These are phyloP conservation scores for Heliconius hewitsoni DNA, from an alignment of 1,140 invertebrate species.

Conservation along the genomic window DNA sequence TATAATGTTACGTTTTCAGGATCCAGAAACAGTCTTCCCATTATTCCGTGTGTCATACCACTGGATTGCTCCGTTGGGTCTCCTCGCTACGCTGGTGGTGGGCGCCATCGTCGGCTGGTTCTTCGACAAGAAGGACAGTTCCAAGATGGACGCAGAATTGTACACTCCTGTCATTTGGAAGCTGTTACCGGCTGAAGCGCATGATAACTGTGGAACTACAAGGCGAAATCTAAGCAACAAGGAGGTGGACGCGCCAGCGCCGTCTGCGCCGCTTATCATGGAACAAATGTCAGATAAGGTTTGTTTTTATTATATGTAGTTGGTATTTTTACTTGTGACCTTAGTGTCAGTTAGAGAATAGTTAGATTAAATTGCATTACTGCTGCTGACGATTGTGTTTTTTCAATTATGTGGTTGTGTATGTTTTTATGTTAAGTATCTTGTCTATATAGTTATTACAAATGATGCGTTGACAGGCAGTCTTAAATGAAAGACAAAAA, in stretches of 20 bases:
- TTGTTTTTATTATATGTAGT: neutral
- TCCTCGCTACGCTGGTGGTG: conserved; percentile 62
- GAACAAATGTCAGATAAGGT: conserved; percentile 29
- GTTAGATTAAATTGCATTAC: too few relatives aligned
- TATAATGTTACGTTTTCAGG: conserved; percentile 39
- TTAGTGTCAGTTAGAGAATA: too few relatives aligned
- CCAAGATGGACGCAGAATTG: conserved; percentile 73
- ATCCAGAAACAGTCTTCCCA: conserved; percentile 83
- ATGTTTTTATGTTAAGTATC: too few relatives aligned
- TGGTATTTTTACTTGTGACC: too few relatives aligned
- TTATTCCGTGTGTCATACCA: conserved; percentile 88
- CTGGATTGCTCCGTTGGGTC: conserved; percentile 87
- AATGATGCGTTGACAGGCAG: too few relatives aligned
- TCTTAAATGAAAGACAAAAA: too few relatives aligned
- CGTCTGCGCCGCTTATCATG: conserved; percentile 57
- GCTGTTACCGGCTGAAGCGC: conserved; percentile 58
- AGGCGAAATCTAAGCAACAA: conserved; percentile 40
- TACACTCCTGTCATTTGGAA: conserved; percentile 70
- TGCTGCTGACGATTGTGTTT: too few relatives aligned
- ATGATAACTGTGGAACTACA: conserved; percentile 50
- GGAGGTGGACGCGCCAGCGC: conserved; percentile 40
- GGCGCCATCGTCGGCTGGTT: conserved; percentile 66
- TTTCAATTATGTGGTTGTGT: too few relatives aligned
- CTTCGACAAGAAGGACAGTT: conserved; percentile 49
- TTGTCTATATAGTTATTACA: too few relatives aligned